These are phyloP conservation scores for Amphiura filiformis DNA, from an alignment of 35 echinoderm and acorn worm species.

Conservation along the genomic window DNA sequence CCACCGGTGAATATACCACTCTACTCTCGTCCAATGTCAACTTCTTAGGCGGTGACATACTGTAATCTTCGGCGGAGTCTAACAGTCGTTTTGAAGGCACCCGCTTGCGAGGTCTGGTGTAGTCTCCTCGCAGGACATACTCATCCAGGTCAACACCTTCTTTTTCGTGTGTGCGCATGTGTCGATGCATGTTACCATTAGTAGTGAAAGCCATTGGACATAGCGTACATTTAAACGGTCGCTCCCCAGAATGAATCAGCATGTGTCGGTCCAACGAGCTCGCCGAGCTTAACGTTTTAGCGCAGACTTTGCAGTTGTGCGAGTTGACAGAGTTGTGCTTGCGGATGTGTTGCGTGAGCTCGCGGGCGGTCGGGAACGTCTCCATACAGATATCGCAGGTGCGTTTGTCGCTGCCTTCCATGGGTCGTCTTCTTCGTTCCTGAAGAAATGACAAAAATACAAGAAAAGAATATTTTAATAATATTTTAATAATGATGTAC, in stretches of 20 bases:
- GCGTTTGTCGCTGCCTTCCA: slow-evolving; percentile 64
- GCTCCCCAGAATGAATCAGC: slow-evolving; percentile 95
- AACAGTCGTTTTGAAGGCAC: slow-evolving; percentile 54
- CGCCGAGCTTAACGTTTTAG: slow-evolving; percentile 87
- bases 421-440: slow-evolving; percentile 58
- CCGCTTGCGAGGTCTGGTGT: slow-evolving; percentile 52
- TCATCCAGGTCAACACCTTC: slow-evolving; percentile 31
- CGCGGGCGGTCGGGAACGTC: slow-evolving; percentile 55
- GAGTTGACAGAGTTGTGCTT: slow-evolving; percentile 66
- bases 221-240: slow-evolving; percentile 85
- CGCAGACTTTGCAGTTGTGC: slow-evolving; percentile 91
- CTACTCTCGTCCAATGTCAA: background rate
- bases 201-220: slow-evolving; percentile 95
- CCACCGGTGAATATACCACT: background rate
- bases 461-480: too few relatives aligned
- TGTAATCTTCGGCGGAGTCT: background rate
- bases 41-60: background rate
- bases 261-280: slow-evolving; percentile 97
- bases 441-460: background rate
- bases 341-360: slow-evolving; percentile 81
- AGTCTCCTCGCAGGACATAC: slow-evolving; percentile 28
- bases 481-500: too few relatives aligned
- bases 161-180: slow-evolving; percentile 90
- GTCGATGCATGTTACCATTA: slow-evolving; percentile 97
- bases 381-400: slow-evolving; percentile 77